Evolutionary conservation across 2,113 vertebrate genomes (phyloP), one percentile per base, ranked within the genome.

Genomic region (Chascanopsetta lugubris): DNA sequence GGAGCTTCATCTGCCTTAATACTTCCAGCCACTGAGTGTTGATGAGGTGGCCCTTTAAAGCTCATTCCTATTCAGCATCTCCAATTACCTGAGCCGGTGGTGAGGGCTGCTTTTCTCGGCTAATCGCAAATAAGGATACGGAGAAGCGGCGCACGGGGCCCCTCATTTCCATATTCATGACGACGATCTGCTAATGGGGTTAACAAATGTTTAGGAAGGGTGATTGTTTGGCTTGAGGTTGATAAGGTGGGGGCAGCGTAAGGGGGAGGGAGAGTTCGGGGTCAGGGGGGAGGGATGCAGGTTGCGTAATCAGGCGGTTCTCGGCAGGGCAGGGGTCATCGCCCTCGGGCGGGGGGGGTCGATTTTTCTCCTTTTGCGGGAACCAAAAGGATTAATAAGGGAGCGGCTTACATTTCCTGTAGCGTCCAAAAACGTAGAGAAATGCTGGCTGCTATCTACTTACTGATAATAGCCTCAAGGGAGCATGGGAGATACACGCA

Each of bases 91-190:
- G 88, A 90, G 89, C 92, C 89, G 91, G 80, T 89, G 91, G 80
- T 72, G 88, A 92, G 87, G 90, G 85, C 90, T 77, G 89, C 90
- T 93, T 91, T 94, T 83, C 72, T 68, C 77, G 92, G 82, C 91
- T 95, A 95, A 95, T 94, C 93, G 92, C 91, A 92, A 93, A 93
- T 92, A 93, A 93, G 89, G 92, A 88, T 81, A 92, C 87, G 85
- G 91, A 94, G 93, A 71, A 89, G 36, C 3, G 88, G 92, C 90
- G 90, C 78, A 92, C 92, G 89, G 87, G 85, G n/a, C n/a, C 77
- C 91, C 66, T 76, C 80, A 94, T 96, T 94, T 96, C 92, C 93
- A 94, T 95, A 96, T 95, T 94, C 93, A 94, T 94, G 92, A 94
- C 89, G 10, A 88, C 87, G 82, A 93, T 93, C 92, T 92, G 92